Evolutionary conservation across 2,797 vertebrate species (phyloP).

Genomic region (Acrocephalus scirpaceus): DNA sequence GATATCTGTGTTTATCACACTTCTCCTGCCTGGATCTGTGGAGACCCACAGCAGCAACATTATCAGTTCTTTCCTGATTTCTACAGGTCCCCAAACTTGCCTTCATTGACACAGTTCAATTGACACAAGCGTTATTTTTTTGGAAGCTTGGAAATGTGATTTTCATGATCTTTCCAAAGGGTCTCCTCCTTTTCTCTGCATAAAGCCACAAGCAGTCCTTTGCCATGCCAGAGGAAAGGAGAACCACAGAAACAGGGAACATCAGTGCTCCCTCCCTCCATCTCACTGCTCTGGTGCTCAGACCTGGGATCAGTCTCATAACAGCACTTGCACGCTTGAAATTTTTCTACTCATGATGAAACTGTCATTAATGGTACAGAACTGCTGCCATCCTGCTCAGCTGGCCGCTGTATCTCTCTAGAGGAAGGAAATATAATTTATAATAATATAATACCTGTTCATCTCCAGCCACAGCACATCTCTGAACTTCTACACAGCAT

Average conservation of each 20-base stretch:
- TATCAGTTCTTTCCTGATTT: background rate
- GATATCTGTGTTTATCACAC: background rate
- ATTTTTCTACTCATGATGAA: constrained; percentile 27
- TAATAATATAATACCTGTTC: background rate
- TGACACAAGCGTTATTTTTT: background rate
- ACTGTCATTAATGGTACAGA: constrained; percentile 9
- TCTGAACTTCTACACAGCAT: constrained; percentile 37
- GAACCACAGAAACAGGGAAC: background rate
- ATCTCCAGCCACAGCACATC: constrained; percentile 4
- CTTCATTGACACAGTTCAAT: background rate
- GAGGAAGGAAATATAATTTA: background rate
- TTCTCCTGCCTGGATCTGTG: background rate
- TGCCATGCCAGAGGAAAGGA: background rate
- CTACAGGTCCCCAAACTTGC: no score
- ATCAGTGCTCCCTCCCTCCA: background rate
- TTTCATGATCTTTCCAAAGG: background rate
- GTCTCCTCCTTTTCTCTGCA: background rate
- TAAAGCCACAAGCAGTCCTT: background rate
- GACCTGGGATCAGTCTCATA: background rate
- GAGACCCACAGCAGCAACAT: background rate
- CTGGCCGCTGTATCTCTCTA: background rate
- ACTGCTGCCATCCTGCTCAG: background rate
- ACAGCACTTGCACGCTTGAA: background rate
- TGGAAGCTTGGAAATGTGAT: background rate
- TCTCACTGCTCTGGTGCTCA: background rate